These are phyloP conservation scores for Dendrocincla tyrannina DNA, from an alignment of 2,797 vertebrate genomes.

Conservation along the genomic window DNA sequence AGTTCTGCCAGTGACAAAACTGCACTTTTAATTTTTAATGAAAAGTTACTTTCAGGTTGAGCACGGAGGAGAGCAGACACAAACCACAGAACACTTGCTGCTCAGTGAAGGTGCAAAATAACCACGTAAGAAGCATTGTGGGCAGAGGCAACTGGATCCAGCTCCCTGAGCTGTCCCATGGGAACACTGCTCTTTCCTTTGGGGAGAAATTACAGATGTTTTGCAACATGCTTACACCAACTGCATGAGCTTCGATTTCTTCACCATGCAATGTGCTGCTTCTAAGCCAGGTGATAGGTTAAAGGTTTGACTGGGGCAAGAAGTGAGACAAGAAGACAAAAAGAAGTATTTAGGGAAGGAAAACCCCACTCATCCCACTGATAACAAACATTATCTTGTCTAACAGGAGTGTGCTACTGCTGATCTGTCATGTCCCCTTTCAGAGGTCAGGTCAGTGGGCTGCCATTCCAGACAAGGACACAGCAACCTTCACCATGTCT, in stretches of 20 bases:
- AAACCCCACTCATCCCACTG: neutral
- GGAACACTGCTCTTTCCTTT: neutral
- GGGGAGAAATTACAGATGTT: neutral
- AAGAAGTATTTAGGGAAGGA: neutral
- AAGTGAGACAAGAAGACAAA: neutral
- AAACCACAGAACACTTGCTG: neutral
- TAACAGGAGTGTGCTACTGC: neutral
- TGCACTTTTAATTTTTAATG: neutral
- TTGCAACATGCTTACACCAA: neutral
- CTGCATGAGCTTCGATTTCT: neutral
- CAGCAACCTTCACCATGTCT: fast-evolving
- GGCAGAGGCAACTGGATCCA: fast-evolving
- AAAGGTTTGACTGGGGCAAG: neutral
- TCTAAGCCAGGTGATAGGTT: neutral
- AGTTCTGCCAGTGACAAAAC: neutral
- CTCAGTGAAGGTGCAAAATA: neutral
- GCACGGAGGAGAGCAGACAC: neutral
- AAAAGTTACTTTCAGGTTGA: neutral
- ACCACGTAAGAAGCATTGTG: fast-evolving
- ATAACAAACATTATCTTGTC: neutral
- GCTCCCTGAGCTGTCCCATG: neutral
- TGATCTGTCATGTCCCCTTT: neutral
- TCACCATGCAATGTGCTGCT: fast-evolving
- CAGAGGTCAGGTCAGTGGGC: neutral
- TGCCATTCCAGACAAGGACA: neutral